Evolutionary conservation across 1,140 invertebrate genomes (phyloP).

Genomic region (Papilio helenus): DNA sequence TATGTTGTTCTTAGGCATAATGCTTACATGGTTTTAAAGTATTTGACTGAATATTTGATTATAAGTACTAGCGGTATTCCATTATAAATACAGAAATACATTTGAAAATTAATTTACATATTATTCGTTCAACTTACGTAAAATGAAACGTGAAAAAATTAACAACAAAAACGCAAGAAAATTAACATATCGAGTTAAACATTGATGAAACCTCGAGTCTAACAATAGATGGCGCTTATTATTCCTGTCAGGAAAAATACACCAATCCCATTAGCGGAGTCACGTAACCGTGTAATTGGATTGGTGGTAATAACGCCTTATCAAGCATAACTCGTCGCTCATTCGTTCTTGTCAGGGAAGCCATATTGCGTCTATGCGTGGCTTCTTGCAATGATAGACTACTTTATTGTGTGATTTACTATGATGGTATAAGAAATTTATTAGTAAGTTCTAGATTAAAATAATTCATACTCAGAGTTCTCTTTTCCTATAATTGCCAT

Average conservation of each 20-base stretch:
- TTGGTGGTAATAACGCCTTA: constrained; percentile 33
- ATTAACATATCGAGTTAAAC: neutral
- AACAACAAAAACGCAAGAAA: neutral
- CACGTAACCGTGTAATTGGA: constrained; percentile 35
- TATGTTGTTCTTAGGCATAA: constrained; percentile 1
- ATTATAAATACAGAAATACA: neutral
- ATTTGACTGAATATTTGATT: neutral
- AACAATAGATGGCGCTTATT: constrained; percentile 3
- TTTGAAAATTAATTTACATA: neutral
- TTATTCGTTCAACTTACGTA: neutral
- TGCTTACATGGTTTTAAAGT: neutral
- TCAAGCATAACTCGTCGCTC: constrained; percentile 21
- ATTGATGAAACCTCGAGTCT: constrained; percentile 6
- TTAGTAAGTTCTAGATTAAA: no score
- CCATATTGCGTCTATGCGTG: neutral
- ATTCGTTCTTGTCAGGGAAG: constrained; percentile 10
- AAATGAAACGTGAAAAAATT: neutral
- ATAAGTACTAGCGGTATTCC: no score
- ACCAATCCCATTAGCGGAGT: constrained; percentile 31
- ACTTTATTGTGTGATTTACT: neutral
- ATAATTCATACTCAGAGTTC: no score
- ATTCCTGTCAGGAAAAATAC: constrained; percentile 27
- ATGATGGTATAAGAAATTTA: neutral
- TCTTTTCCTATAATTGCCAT: no score
- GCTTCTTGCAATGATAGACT: neutral